phyloP scores from a whole-genome alignment of 2,113 vertebrate genomes.

The Hippocampus abdominalis region DNA sequence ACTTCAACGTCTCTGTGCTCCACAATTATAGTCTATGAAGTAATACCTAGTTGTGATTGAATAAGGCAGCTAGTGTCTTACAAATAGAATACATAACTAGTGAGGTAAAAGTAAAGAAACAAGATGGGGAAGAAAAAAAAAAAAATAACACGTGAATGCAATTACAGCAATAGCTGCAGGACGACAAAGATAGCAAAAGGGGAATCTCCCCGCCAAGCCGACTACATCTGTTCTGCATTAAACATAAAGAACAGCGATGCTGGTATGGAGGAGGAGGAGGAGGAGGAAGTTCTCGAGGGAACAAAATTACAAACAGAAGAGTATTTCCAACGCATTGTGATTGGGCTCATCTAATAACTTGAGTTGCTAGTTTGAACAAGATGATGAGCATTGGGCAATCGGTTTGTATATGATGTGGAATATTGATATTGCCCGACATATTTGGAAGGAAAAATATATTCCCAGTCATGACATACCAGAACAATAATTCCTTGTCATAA shows the following conservation, averaged over 20 bases:
- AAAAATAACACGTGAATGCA: conserved; percentile 11
- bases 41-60: not conserved
- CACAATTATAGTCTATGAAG: not conserved
- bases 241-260: conserved; percentile 68
- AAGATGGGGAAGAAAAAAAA: not conserved
- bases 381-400: conserved; percentile 12
- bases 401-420: not conserved
- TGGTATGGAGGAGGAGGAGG: conserved; percentile 33
- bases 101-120: not conserved
- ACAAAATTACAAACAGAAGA: conserved; percentile 69
- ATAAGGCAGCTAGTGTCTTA: not conserved
- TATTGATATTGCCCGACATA: not conserved
- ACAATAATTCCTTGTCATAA: not conserved
- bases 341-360: conserved; percentile 37
- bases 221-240: conserved; percentile 73
- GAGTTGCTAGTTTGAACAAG: conserved; percentile 21
- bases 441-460: not conserved
- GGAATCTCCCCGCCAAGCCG: conserved; percentile 41
- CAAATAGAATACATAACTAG: not conserved
- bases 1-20: not conserved
- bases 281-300: conserved; percentile 51
- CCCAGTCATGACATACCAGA: not conserved
- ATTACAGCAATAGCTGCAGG: conserved; percentile 9
- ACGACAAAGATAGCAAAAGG: conserved; percentile 37
- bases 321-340: conserved; percentile 24